Evolutionary conservation across 2,888 invertebrate species (phyloP), one percentile per base, ranked within the genome.

Genomic region (Cantharis lateralis): DNA sequence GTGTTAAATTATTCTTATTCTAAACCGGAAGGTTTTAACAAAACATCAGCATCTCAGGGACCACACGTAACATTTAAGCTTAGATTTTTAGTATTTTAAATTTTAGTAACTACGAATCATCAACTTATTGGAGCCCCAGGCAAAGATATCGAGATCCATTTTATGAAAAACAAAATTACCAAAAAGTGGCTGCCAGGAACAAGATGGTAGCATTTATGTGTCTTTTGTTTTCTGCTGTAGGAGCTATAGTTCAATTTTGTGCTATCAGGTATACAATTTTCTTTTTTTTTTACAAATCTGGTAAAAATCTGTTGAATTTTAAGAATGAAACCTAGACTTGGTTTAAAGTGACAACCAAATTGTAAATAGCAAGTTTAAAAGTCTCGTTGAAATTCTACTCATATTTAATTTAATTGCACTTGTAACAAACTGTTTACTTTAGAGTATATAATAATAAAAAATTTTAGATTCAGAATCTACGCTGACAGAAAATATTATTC

Each of bases 191-290:
- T 5, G n/a, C 48, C n/a, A n/a, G 48, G n/a, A 48, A 48, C n/a
- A 48, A 48, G n/a, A n/a, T 48, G n/a, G 48, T 95, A 24, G 92
- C 93, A 1, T 80, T 90, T 3, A 84, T 91, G 18, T 91, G 93
- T 77, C 80, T 92, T 13, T 84, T 91, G 0, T 83, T 94, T 26
- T 91, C 93, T 15, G 81, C 90, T 2, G 61, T 93, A 66, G 93
- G 93, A 1, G 88, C 91, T n/a, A 73, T 90, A 10, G 78, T 93
- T 68, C 94, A 94, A 84, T 87, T 92, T 80, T 85, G 90, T 74
- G 88, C 91, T 0, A 90, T 94, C 76, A 91, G 90, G 94, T 93
- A 89, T 48, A 0, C 7, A 1, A 48, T 48, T 48, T 48, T 24
- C 24, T 9, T 9, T 5, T 48, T n/a, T 7, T 48, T 48, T 5